Conservation (phyloP, 2,113 vertebrate species). For the Austrofundulus limnaeus region DNA sequence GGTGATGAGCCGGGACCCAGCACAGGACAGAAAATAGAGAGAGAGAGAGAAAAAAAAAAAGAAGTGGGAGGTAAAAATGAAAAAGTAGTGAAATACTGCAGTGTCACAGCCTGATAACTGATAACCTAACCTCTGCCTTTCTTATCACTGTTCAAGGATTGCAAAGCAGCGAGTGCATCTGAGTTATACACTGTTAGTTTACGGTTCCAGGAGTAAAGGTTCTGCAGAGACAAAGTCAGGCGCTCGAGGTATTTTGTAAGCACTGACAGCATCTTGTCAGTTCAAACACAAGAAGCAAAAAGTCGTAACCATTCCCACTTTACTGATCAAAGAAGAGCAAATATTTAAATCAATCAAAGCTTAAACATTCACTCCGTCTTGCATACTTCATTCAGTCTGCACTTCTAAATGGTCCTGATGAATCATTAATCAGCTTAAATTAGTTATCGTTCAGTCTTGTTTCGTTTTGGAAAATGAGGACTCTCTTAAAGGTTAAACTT, state of each 20-base stretch:
- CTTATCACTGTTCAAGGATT: conserved; percentile 30
- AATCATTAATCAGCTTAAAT: conserved; percentile 2
- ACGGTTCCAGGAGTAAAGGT: neutral
- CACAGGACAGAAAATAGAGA: conserved; percentile 16
- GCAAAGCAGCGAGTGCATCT: conserved; percentile 27
- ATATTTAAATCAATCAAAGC: neutral
- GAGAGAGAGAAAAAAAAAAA: neutral
- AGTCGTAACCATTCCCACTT: neutral
- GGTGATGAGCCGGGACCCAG: conserved; percentile 57
- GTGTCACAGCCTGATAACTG: conserved; percentile 41
- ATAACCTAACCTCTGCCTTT: conserved; percentile 23
- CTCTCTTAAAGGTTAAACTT: neutral
- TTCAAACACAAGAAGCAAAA: neutral
- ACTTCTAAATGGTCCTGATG: neutral
- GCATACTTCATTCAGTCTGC: neutral
- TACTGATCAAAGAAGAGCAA: neutral
- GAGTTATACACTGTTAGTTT: neutral
- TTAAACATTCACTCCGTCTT: neutral
- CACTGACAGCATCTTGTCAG: neutral
- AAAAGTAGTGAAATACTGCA: conserved; percentile 56
- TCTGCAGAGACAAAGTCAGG: conserved; percentile 1
- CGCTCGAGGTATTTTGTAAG: neutral
- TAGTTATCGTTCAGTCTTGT: neutral
- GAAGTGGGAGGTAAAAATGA: neutral
- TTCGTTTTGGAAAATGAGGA: neutral